Evolutionary conservation across 2,797 vertebrate genomes (phyloP), one percentile per base, ranked within the genome.

Genomic region (Oreortyx pictus): DNA sequence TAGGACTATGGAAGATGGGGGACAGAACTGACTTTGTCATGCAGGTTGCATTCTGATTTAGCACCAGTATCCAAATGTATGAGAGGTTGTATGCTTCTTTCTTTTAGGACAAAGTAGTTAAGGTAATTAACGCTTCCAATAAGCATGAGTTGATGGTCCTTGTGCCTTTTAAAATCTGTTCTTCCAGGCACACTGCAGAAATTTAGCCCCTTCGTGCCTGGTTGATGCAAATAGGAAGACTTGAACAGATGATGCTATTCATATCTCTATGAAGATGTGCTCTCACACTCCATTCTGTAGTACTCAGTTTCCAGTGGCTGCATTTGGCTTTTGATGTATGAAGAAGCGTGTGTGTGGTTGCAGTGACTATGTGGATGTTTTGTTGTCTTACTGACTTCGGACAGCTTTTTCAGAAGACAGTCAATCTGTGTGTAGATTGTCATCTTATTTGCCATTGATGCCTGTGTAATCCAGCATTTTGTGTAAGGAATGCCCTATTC

Each of bases 31-130:
- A 11, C 66, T 24, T 57, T 67, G 65, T 66, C 25, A 8, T 1
- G 0, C 20, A 35, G 23, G 20, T 7, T 17, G 10, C 10, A 0
- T 49, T 24, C 19, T 67, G 72, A 9, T 2, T 0, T 19, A 18
- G 44, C 19, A 44, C 37, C 33, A 29, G 1, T 44, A 76, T 43
- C 90, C 71, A 41, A 29, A 49, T 37, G 44, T 44, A 17, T 46
- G 22, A 47, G 20, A 5, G 35, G 67, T 31, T 67, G 3, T 85
- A 52, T 2, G 6, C 1, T 29, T 52, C n/a, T 7, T 5, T 62
- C 27, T 46, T 56, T 27, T 17, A 89, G 66, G 27, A 23, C 56
- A 25, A 67, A 91, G 20, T 52, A n/a, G 31, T 77, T 39, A 76
- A 67, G 20, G 11, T 76, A 71, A 39, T 23, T 56, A 61, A 65